These are phyloP conservation scores for Acronicta alni DNA, from an alignment of 2,888 invertebrate species.

Conservation along the genomic window DNA sequence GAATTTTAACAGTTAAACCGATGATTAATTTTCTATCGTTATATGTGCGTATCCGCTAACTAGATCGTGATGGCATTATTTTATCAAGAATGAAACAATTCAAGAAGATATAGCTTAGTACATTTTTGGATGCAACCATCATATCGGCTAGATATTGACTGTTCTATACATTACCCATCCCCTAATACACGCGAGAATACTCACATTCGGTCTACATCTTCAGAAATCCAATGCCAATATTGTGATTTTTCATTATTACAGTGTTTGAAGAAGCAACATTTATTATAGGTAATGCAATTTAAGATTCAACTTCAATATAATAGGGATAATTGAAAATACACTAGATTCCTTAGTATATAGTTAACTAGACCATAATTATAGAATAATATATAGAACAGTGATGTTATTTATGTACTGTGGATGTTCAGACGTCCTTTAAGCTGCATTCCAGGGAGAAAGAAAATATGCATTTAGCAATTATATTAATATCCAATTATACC, in stretches of 20 bases:
- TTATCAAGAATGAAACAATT: conserved; percentile 71
- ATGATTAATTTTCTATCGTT: conserved; percentile 51
- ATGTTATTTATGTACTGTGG: conserved; percentile 55
- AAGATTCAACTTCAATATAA: conserved; percentile 36
- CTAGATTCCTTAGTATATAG: conserved; percentile 44
- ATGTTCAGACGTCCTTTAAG: conserved; percentile 81
- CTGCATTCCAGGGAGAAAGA: conserved; percentile 82
- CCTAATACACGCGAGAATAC: conserved; percentile 6
- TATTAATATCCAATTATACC: conserved; percentile 16
- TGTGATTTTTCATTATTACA: conserved; percentile 13
- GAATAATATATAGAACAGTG: conserved; percentile 60
- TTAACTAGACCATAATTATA: conserved; percentile 51
- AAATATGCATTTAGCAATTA: conserved; percentile 63
- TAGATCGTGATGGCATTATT: conserved; percentile 76
- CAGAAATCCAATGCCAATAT: conserved; percentile 17
- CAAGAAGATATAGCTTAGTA: conserved; percentile 65
- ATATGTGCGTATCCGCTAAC: conserved; percentile 66
- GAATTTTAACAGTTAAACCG: conserved; percentile 37
- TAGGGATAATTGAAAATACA: conserved; percentile 33
- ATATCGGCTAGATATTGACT: conserved; percentile 61
- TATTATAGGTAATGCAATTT: conserved; percentile 29
- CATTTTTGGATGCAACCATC: conserved; percentile 70
- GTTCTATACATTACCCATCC: conserved; percentile 67
- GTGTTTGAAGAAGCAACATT: conserved; percentile 21
- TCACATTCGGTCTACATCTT: conserved; percentile 34